These are phyloP conservation scores for Dynastes hyllus DNA, from an alignment of 2,888 invertebrate genomes.

Conservation along the genomic window DNA sequence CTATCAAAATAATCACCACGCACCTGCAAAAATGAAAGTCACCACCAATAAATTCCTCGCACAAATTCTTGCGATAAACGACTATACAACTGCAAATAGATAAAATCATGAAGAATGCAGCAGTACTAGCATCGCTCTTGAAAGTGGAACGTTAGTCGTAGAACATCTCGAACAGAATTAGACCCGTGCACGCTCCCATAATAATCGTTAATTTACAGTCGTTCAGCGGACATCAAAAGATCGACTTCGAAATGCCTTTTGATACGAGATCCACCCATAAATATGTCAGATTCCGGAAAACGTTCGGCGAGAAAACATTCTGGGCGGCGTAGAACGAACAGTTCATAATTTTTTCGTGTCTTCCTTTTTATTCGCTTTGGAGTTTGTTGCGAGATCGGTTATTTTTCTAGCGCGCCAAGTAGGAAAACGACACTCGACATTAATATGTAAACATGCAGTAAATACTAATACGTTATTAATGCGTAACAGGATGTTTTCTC, in stretches of 20 bases:
- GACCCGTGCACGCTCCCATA: slow-evolving; percentile 6
- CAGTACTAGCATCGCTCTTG: not conserved
- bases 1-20: not conserved
- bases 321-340: slow-evolving; percentile 28
- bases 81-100: not conserved
- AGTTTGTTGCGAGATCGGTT: not conserved
- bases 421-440: slow-evolving; percentile 13
- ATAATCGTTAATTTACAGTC: slow-evolving; percentile 51
- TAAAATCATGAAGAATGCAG: slow-evolving; percentile 11
- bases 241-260: slow-evolving; percentile 42
- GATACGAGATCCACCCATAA: slow-evolving; percentile 51
- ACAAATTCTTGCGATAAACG: slow-evolving; percentile 9
- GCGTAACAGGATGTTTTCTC: slow-evolving; percentile 34
- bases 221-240: slow-evolving; percentile 47
- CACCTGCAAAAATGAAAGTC: slow-evolving; percentile 9
- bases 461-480: slow-evolving; percentile 33
- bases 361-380: not conserved
- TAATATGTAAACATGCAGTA: slow-evolving; percentile 40
- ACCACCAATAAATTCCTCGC: not conserved
- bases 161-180: slow-evolving; percentile 34
- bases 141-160: not conserved
- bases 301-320: slow-evolving; percentile 13
- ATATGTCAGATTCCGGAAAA: slow-evolving; percentile 49
- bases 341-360: slow-evolving; percentile 37
- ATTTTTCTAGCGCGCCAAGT: not conserved